Percentiles rank a stretch among this genome's conserved stretches.
These are phyloP conservation scores for Cercocebus atys DNA, from an alignment of 2,113 vertebrate genomes.

Conservation along the genomic window DNA sequence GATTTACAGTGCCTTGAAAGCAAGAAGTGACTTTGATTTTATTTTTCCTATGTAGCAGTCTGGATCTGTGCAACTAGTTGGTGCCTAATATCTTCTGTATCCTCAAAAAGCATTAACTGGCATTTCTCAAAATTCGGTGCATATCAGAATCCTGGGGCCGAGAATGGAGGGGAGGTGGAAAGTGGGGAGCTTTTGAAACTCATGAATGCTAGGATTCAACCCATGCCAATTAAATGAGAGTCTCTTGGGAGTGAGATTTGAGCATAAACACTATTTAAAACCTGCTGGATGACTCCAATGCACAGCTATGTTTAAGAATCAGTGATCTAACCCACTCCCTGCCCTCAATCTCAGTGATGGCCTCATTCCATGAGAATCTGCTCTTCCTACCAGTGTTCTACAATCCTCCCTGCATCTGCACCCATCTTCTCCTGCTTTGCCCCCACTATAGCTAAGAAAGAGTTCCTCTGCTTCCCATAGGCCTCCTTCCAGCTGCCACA, in stretches of 20 bases:
- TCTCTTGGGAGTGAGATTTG: not conserved
- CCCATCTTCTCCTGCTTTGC: not conserved
- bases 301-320: not conserved
- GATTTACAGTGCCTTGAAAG: not conserved
- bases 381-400: not conserved
- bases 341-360: not conserved
- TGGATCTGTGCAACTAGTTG: not conserved
- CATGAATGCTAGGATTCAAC: not conserved
- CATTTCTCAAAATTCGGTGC: not conserved
- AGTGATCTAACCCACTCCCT: not conserved
- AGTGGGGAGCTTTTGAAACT: not conserved
- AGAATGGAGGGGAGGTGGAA: too few species aligned
- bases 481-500: not conserved
- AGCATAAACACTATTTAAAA: not conserved
- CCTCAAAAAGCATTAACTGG: not conserved
- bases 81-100: not conserved
- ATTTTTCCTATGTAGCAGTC: not conserved
- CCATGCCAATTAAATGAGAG: not conserved
- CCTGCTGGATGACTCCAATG: not conserved
- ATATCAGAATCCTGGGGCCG: not conserved
- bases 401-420: too few species aligned
- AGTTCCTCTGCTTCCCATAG: not conserved
- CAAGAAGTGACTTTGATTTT: not conserved
- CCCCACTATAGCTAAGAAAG: not conserved
- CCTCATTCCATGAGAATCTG: not conserved